Percentiles rank a stretch among this genome's conserved stretches.
Conservation (phyloP, 1,140 invertebrate species). For the Brachionus calyciflorus region DNA sequence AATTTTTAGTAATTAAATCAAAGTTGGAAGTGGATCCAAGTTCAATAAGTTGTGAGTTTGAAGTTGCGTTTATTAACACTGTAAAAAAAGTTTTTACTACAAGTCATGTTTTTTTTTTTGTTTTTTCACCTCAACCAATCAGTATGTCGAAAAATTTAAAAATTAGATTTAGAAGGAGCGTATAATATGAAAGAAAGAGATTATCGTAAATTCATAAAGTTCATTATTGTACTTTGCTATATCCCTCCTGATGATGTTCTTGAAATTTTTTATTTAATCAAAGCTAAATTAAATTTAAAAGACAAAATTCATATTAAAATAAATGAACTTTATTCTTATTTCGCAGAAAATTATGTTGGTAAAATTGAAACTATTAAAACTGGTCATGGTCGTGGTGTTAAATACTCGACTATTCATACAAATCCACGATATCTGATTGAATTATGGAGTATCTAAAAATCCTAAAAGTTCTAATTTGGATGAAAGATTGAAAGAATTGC, state of each 20-base stretch:
- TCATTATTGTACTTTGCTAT: no score
- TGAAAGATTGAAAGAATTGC: no score
- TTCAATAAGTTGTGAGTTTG: conserved; percentile 10
- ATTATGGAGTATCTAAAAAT: no score
- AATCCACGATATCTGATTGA: no score
- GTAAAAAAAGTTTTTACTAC: background rate
- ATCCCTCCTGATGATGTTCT: no score
- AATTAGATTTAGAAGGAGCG: background rate
- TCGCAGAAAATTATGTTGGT: background rate
- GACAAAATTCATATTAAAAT: background rate
- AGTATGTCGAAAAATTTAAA: background rate
- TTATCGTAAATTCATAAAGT: no score
- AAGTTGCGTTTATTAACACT: background rate
- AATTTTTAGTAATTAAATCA: no score
- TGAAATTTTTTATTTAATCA: no score
- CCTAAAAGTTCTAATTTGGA: no score
- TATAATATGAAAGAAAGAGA: background rate
- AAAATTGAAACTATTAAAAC: background rate
- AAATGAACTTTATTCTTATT: background rate
- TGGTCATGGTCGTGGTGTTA: background rate
- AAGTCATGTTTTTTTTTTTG: background rate
- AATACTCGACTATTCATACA: no score
- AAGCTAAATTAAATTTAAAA: background rate
- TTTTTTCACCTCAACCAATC: conserved; percentile 36
- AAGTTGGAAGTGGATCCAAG: background rate